These are phyloP conservation scores for Pogonognathellus flavescens DNA, from an alignment of 1,140 invertebrate species.

Conservation along the genomic window DNA sequence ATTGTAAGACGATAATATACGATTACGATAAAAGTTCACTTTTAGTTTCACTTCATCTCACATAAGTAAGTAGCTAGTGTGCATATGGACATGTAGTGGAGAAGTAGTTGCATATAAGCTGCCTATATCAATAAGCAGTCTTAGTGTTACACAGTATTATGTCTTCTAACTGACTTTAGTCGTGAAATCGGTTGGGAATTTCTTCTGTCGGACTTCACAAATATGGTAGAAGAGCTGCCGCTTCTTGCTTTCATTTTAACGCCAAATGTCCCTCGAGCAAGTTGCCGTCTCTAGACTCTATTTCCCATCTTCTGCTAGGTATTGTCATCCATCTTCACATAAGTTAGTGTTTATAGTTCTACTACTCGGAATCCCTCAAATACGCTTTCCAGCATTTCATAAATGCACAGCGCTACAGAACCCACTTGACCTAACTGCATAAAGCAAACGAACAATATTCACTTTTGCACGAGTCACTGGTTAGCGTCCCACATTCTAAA, in stretches of 20 bases:
- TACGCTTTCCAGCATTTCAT: slow-evolving; percentile 11
- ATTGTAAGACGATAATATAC: slow-evolving; percentile 45
- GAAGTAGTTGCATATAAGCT: background rate
- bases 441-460: slow-evolving; percentile 16
- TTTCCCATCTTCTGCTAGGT: background rate
- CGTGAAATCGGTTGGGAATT: slow-evolving; percentile 34
- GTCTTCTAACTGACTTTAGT: background rate
- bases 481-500: background rate
- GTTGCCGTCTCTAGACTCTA: background rate
- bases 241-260: slow-evolving; percentile 35
- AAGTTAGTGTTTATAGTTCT: background rate
- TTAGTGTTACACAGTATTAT: slow-evolving; percentile 41
- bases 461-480: slow-evolving; percentile 13
- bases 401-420: slow-evolving; percentile 1
- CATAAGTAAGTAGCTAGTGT: background rate
- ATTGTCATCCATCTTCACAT: slow-evolving; percentile 46
- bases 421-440: slow-evolving; percentile 8
- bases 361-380: slow-evolving; percentile 14
- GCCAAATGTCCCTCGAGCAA: slow-evolving; percentile 25
- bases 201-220: slow-evolving; percentile 28
- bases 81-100: background rate
- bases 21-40: slow-evolving; percentile 47
- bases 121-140: slow-evolving; percentile 7
- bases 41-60: slow-evolving; percentile 36
- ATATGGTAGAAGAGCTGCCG: background rate